Base-by-base conservation (phyloP, 2,888 invertebrate genomes). In the Hyposoter dolosus region DNA sequence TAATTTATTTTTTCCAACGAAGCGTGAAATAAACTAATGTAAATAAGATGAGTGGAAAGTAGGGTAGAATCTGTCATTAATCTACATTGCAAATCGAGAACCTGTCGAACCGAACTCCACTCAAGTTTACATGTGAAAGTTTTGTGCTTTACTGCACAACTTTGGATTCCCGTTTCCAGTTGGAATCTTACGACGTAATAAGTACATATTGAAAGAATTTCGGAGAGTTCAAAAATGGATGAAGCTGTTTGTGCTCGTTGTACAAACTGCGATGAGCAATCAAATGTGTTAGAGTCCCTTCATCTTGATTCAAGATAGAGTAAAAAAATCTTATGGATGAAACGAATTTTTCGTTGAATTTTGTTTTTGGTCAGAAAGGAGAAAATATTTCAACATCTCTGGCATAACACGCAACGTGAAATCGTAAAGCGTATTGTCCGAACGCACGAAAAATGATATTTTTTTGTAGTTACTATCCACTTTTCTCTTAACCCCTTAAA, bases 101-200 rank as follows among this genome's bases (percentile, higher is more conserved):
- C 19, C 7, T 3, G 43, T 19, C 23, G 12, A 43, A 9, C 19
- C 19, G 43, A 23, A 43, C 43, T 43, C 10, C 68, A 23, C 43
- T 68, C 7, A 15, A 43, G 68, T 12, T 43, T 6, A 5, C 43
- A 43, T 23, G 23, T 19, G 10, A 43, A 43, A 40, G 43, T 68
- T 68, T 68, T 65, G 43, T 23, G 7, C 43, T 43, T 28, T 28
- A 28, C 60, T 19, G 68, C 23, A 43, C 6, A 15, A 53, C 56
- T 85, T 83, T 79, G 43, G 15, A 10, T 63, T 79, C 28, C 50
- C 7, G 15, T 40, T 60, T 78, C 63, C 60, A 43, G 15, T 43
- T 75, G n/a, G 50, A 79, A 83, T 69, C 47, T 56, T 65, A 40
- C 17, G 50, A 75, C 63, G 75, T 71, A 60, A 69, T 81, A 17